Percentiles rank a stretch among this genome's conserved stretches.
Evolutionary conservation across 2,888 invertebrate species (phyloP).

Genomic region (Meliscaeva auricollis): DNA sequence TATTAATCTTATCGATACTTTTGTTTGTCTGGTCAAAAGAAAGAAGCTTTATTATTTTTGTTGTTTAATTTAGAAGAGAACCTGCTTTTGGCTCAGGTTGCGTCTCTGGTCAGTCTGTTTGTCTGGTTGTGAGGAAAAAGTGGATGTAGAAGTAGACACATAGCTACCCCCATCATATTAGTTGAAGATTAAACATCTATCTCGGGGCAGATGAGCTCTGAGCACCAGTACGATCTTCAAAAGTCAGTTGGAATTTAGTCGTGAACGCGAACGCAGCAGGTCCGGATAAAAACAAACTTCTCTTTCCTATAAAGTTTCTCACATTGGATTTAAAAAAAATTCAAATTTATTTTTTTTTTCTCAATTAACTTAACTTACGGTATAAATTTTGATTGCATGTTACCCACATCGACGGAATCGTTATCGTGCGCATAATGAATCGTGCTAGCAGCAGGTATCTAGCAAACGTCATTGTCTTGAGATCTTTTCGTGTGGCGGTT

Average conservation of each 20-base stretch:
- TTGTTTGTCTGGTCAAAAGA: slow-evolving; percentile 44
- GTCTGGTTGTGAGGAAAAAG: slow-evolving; percentile 46
- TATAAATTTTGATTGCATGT: slow-evolving; percentile 42
- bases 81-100: slow-evolving; percentile 48
- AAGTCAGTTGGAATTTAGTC: slow-evolving; percentile 70
- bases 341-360: slow-evolving; percentile 20
- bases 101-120: slow-evolving; percentile 40
- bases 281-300: slow-evolving; percentile 44
- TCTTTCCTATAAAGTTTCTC: background rate
- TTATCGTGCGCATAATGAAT: slow-evolving; percentile 65
- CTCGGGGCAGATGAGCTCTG: slow-evolving; percentile 65
- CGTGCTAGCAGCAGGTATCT: slow-evolving; percentile 66
- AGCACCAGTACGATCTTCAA: slow-evolving; percentile 46
- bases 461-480: slow-evolving; percentile 42
- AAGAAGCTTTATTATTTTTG: slow-evolving; percentile 30
- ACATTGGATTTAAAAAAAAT: slow-evolving; percentile 9
- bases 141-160: slow-evolving; percentile 22
- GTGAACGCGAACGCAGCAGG: slow-evolving; percentile 72
- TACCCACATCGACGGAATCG: slow-evolving; percentile 4
- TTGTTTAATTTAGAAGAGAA: slow-evolving; percentile 27
- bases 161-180: slow-evolving; percentile 9
- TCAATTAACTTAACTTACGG: slow-evolving; percentile 16
- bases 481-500: slow-evolving; percentile 57
- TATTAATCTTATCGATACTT: slow-evolving; percentile 37
- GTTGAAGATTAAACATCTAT: slow-evolving; percentile 21